Evolutionary conservation across 2,888 invertebrate genomes (phyloP), one percentile per base, ranked within the genome.

Genomic region (Morpho helenor): DNA sequence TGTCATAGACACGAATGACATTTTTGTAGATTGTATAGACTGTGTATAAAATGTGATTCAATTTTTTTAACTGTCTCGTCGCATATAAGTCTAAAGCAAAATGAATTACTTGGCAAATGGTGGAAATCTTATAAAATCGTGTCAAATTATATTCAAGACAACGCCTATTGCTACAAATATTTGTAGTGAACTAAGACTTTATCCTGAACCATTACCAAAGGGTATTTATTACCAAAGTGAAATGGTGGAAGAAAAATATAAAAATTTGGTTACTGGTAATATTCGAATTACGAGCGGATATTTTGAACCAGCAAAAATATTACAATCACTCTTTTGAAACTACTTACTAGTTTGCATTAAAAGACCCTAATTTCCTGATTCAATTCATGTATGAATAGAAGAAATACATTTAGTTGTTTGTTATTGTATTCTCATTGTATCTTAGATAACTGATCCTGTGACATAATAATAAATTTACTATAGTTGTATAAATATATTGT

Each of bases 41-140:
- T 31, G 31, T n/a, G n/a, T 31, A 5, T 31, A 31, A 5, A 31
- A 31, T 31, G 31, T 31, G 5, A 5, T 31, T 31, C 31, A 31
- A 31, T 31, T 31, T 31, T 31, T 5, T 31, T 31, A 31, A 5
- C 16, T 31, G 5, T 31, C 31, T 31, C 31, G 5, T 31, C 31
- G 31, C 31, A 31, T 31, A 31, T 31, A 31, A 31, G 16, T 45
- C 53, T 23, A 10, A 44, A 39, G 8, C 22, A 72, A 57, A 58
- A 84, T 88, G 87, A 87, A 85, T 71, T 71, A 79, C 63, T 65
- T 86, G 42, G 77, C 82, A 16, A 73, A 71, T 61, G 87, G 83
- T 47, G 85, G 85, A 16, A 54, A 65, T 57, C 64, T 86, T 8
- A 69, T 73, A 7, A 75, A 71, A 23, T 73, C 71, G 9, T 82